These are phyloP conservation scores for Dryas iulia DNA, from an alignment of 1,140 invertebrate genomes.

Conservation along the genomic window DNA sequence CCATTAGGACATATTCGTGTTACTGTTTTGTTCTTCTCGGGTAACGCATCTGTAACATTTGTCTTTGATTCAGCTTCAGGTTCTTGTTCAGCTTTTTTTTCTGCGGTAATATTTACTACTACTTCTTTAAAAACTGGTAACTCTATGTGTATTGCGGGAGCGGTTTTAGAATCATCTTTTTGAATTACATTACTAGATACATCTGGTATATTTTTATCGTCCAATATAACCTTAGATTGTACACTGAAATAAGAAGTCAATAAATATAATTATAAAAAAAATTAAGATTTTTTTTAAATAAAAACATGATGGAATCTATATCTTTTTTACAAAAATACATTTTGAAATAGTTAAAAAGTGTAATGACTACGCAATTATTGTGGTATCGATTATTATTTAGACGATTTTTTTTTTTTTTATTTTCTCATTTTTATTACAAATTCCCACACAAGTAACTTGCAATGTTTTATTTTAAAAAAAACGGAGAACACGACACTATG, in stretches of 20 bases:
- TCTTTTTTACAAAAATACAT: too few relatives aligned
- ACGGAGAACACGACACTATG: not conserved
- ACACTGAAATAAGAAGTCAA: slow-evolving; percentile 24
- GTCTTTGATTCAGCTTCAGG: not conserved
- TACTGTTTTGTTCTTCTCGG: not conserved
- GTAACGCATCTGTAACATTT: not conserved
- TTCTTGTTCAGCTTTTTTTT: not conserved
- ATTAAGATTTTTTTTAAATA: not conserved
- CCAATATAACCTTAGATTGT: slow-evolving; percentile 26
- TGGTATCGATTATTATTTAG: too few relatives aligned
- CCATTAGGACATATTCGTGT: not conserved
- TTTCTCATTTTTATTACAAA: too few relatives aligned
- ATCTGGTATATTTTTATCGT: slow-evolving; percentile 11
- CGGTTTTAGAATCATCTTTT: slow-evolving; percentile 17
- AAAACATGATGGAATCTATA: too few relatives aligned
- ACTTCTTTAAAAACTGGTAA: slow-evolving; percentile 24
- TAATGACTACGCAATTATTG: too few relatives aligned
- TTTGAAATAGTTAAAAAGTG: too few relatives aligned
- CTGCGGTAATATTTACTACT: not conserved
- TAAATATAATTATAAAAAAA: not conserved
- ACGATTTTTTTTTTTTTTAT: too few relatives aligned
- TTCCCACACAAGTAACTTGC: too few relatives aligned
- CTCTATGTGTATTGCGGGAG: slow-evolving; percentile 24
- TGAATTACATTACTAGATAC: slow-evolving; percentile 21
- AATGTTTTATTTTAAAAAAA: too few relatives aligned